A percentile compares a stretch with the other conserved stretches of the same genome.
Conservation (phyloP, 1,140 invertebrate genomes). For the Babylonia areolata region DNA sequence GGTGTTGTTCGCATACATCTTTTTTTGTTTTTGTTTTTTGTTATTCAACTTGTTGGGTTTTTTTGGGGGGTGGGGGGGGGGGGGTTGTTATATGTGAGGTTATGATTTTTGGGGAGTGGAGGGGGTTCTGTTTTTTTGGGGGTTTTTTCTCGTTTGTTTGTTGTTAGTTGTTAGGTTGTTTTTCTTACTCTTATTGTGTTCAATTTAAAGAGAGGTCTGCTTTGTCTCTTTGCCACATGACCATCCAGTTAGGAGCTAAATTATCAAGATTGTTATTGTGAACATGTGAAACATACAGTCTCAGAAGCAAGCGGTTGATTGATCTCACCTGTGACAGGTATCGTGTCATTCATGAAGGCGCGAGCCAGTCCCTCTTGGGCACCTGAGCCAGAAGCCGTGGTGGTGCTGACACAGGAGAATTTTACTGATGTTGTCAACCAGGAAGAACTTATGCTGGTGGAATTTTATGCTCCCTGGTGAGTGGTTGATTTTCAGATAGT, state of each 20-base stretch:
- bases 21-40: not conserved
- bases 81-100: too few species aligned
- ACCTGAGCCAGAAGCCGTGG: conserved; percentile 79
- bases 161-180: too few species aligned
- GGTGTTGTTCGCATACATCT: not conserved
- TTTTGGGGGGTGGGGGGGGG: too few species aligned
- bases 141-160: too few species aligned
- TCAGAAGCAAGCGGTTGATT: too few species aligned
- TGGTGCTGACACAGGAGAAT: conserved; percentile 79
- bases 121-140: too few species aligned
- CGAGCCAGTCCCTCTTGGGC: conserved; percentile 78
- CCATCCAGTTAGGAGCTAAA: not conserved
- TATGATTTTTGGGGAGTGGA: too few species aligned
- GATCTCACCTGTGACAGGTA: conserved; percentile 72
- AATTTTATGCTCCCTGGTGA: conserved; percentile 82
- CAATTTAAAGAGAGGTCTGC: too few species aligned
- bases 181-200: too few species aligned
- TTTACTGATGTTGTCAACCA: conserved; percentile 78
- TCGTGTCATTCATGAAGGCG: conserved; percentile 79
- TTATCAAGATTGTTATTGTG: not conserved
- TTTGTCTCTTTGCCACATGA: too few species aligned
- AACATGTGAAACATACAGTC: too few species aligned
- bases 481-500: conserved; percentile 15
- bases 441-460: conserved; percentile 79
- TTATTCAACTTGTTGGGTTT: too few species aligned